Evolutionary conservation across 2,888 invertebrate species (phyloP), one percentile per base, ranked within the genome.

Genomic region (Tuta absoluta): DNA sequence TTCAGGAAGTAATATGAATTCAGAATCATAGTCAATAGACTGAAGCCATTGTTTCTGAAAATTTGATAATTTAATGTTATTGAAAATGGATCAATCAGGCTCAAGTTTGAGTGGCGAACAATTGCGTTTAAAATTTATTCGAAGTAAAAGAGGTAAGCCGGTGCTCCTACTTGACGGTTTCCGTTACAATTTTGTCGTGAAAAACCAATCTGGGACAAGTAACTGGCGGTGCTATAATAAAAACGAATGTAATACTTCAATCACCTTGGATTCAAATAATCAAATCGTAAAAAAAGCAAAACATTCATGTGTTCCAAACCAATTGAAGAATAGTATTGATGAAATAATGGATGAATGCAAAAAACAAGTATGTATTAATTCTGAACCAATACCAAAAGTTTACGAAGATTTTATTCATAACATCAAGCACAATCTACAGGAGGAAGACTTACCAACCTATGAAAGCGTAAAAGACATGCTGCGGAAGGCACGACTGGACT

Each of bases 211-310:
- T 41, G 57, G 56, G 12, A 19, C 19, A 21, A 51, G 21, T 23
- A 51, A 51, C 12, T 51, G 51, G 51, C 8, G 48, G 23, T 63
- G 63, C 41, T 19, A 8, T 57, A 53, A 63, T 56, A 53, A 63
- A 48, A 41, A 21, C 2, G 33, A 53, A 21, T 63, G 63, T 57
- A 63, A 56, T 24, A 63, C 57, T 24, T 63, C 63, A 41, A 41
- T 57, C 33, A 63, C 63, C 10, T 17, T 58, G 28, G 48, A 14
- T 33, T 17, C 17, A 48, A 58, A 63, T 33, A 58, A 63, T 17
- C 28, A 28, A 59, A 58, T 63, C 28, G 17, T 58, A 48, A 63
- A 48, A 63, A 48, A 63, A 49, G 48, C 48, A 37, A 45, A 17
- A 17, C 58, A 63, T 63, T 48, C 41, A 48, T 63, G 58, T 58